phyloP scores from a whole-genome alignment of 2,888 invertebrate genomes.

The Eupelmus urozonus region DNA sequence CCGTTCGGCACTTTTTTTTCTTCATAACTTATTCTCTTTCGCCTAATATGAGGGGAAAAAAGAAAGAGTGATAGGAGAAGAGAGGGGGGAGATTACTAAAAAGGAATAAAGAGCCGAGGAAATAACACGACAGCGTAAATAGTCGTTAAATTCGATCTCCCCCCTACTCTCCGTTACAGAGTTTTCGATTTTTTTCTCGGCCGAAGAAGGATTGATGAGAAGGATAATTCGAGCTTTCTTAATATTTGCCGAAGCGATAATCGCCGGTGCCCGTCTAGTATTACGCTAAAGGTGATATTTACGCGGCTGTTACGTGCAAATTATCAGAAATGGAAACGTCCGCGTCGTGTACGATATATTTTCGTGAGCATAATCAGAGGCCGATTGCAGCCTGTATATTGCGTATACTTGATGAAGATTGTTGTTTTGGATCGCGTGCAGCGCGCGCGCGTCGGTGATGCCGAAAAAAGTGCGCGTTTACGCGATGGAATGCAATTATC shows the following conservation, averaged over 20 bases:
- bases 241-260: conserved; percentile 12
- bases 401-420: not conserved
- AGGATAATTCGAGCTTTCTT: not conserved
- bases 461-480: not conserved
- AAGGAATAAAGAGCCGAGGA: not conserved
- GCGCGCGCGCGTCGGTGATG: no score
- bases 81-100: not conserved
- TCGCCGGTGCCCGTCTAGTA: not conserved
- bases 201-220: not conserved
- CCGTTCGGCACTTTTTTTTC: not conserved
- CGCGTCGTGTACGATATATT: not conserved
- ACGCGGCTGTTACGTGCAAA: not conserved
- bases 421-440: conserved; percentile 5
- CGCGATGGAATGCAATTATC: conserved; percentile 17
- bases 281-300: not conserved
- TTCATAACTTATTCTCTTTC: not conserved
- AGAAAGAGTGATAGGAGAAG: not conserved
- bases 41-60: conserved; percentile 4
- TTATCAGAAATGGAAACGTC: not conserved
- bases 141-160: conserved; percentile 16
- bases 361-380: not conserved
- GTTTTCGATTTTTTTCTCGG: not conserved
- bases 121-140: not conserved
- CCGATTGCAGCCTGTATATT: not conserved
- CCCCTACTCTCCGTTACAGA: not conserved